Evolutionary conservation across 2,888 invertebrate genomes (phyloP), one percentile per base, ranked within the genome.

Genomic region (Saturnia pavonia): DNA sequence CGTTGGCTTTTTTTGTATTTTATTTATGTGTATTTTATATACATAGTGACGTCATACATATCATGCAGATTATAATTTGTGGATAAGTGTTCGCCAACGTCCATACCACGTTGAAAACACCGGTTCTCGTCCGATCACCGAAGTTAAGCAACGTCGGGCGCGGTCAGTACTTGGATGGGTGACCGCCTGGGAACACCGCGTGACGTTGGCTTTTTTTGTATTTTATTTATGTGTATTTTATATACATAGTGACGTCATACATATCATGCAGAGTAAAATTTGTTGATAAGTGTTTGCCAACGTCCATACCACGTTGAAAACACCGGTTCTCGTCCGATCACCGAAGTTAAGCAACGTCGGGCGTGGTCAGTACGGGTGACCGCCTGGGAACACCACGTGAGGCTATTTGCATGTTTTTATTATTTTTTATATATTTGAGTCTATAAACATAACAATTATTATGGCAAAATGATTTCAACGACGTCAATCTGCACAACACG

Each of bases 41-140:
- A 34, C 34, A 34, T 34, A 6, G 34, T 34, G 34, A 34, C 34
- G 34, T 34, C 34, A 34, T 34, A 4, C 2, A 4, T 34, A 34
- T 34, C 34, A 34, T 34, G 34, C 34, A 34, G 34, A 6, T 2
- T 34, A 34, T 34, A 34, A 2, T 34, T 34, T 34, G 6, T 34
- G 2, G n/a, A 34, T 34, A 34, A 34, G 6, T 6, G 34, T 34
- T 34, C n/a, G 34, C 34, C 34, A 34, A 34, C 34, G 34, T 34
- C 34, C 34, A 34, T 34, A 34, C 34, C 34, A 34, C 34, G 88
- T 88, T 91, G 89, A 90, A 89, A 78, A 88, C 90, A 90, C 90
- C 89, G 90, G 89, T 89, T 91, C 90, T 91, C 90, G 90, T 91
- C 90, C 90, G 90, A 91, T 91, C 91, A 91, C 91, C 89, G 91